Evolutionary conservation across 2,113 vertebrate genomes (phyloP), one percentile per base, ranked within the genome.

Genomic region (Empidonax alnorum): DNA sequence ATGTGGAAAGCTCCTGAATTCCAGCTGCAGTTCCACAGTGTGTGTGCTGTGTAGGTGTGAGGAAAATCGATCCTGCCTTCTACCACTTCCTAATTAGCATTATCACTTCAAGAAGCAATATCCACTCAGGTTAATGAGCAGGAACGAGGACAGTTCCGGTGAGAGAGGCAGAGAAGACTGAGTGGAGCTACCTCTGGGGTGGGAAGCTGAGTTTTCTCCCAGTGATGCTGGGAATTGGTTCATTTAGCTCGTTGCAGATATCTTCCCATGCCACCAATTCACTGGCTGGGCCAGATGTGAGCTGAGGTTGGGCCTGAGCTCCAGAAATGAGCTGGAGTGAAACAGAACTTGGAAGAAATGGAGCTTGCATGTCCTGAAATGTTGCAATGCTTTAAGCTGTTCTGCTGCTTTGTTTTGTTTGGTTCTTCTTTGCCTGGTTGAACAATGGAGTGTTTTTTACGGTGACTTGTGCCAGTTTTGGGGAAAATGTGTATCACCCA

Each of bases 211-310:
- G 10, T 33, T 74, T 74, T 42, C 37, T 42, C 59, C 39, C 15
- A 19, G 33, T 0, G 1, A 6, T 4, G 3, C 56, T 14, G 76
- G 59, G 55, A 37, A 33, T 31, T 23, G 27, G 31, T 59, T 74
- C 44, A 19, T 58, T 58, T n/a, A 12, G 39, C 3, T 1, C 27
- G 7, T 6, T 44, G 88, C 55, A 59, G 28, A n/a, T 14, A 4
- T 8, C 42, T 18, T 58, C 37, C 59, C 0, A 0, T 42, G 78
- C 63, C 0, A 4, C 46, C 21, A 8, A 1, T n/a, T 46, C 14
- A 20, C 31, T 8, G 3, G 33, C 2, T 6, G 6, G 11, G 1
- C 2, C 62, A 47, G 81, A 9, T 25, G 41, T 3, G 67, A 74
- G 55, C 84, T 65, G 56, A 30, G 56, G 14, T 31, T 37, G 66